These are phyloP conservation scores for Mormyrops attenuatus DNA, from an alignment of 2,797 vertebrate genomes.

Conservation along the genomic window DNA sequence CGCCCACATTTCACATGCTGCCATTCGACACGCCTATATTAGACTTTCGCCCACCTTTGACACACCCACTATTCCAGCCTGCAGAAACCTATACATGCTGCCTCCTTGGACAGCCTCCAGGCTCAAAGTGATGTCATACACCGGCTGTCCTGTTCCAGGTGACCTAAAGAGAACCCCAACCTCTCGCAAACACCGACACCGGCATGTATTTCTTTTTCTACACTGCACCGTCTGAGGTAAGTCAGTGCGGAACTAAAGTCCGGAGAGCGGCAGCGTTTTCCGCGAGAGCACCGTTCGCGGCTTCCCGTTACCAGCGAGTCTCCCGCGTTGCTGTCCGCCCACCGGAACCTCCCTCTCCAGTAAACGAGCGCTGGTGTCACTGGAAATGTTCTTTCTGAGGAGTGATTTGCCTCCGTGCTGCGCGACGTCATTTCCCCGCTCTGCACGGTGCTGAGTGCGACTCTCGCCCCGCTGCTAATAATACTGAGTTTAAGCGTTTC, in stretches of 20 bases:
- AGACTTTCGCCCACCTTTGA: not conserved
- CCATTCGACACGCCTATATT: no score
- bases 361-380: not conserved
- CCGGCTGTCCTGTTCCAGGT: not conserved
- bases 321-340: not conserved
- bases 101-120: not conserved
- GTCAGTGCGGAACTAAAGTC: not conserved
- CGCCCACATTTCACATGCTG: not conserved
- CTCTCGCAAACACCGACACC: not conserved
- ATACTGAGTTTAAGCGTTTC: not conserved
- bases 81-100: not conserved
- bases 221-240: not conserved
- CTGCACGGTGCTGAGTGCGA: not conserved
- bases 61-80: not conserved
- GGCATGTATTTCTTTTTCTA: not conserved
- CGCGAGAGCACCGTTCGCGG: not conserved
- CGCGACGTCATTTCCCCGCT: not conserved
- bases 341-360: not conserved
- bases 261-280: not conserved
- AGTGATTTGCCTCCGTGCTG: conserved; percentile 1
- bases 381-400: not conserved
- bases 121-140: not conserved
- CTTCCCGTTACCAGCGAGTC: not conserved
- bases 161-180: not conserved
- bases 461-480: not conserved